Conservation (phyloP, 2,113 vertebrate species). For the Excalfactoria chinensis region DNA sequence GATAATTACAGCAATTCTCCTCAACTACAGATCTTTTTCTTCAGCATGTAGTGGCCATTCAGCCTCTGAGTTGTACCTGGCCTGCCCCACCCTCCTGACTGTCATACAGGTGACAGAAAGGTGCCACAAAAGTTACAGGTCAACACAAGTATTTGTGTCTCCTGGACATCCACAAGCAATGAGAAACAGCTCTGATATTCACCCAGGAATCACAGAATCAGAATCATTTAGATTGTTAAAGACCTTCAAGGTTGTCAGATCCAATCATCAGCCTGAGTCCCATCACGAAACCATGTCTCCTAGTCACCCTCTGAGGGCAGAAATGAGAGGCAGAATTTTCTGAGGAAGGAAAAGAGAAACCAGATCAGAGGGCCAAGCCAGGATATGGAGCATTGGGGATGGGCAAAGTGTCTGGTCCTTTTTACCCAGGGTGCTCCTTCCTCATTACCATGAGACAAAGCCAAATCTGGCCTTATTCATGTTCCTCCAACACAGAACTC, state of each 20-base stretch:
- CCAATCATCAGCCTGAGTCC: not conserved
- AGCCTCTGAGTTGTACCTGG: not conserved
- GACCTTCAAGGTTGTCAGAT: not conserved
- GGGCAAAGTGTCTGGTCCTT: accelerated
- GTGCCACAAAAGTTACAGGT: not conserved
- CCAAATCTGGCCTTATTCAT: not conserved
- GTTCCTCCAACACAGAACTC: accelerated
- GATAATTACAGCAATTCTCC: not conserved
- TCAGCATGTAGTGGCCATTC: not conserved
- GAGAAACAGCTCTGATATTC: not conserved
- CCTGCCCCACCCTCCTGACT: not conserved
- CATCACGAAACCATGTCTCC: not conserved
- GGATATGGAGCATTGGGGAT: no score
- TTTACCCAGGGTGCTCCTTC: accelerated
- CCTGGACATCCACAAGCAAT: not conserved
- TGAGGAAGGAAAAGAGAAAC: not conserved
- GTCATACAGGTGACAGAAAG: not conserved
- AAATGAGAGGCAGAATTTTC: not conserved
- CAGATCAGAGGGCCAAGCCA: not conserved
- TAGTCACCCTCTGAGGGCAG: not conserved
- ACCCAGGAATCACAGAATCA: not conserved
- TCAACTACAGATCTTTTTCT: not conserved
- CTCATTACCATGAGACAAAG: not conserved
- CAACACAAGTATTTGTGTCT: not conserved
- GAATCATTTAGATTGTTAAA: not conserved